Evolutionary conservation across 2,888 invertebrate species (phyloP), one percentile per base, ranked within the genome.

Genomic region (Sepioteuthis lessoniana): DNA sequence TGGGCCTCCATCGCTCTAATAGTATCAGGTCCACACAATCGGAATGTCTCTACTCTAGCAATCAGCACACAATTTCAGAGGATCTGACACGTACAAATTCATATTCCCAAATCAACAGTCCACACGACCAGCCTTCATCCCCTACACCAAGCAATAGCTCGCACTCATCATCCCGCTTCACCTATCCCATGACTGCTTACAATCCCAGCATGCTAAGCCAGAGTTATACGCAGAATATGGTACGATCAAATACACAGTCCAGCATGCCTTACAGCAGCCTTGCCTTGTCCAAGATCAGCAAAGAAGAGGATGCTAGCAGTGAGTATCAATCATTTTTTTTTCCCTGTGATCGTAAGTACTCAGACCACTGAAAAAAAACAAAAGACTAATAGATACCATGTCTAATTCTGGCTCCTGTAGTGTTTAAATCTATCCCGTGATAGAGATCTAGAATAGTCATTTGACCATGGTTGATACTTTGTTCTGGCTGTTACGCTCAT

Each of bases 41-140:
- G 25, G 99, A 99, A 97, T 99, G 99, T 97, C 98, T 99, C 97
- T 99, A 99, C 97, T 99, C 99, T 76, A 98, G 98, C 95, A 95
- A 95, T 76, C 96, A 96, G 50, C 95, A 95, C 93, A 95, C 95
- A 91, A 94, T 95, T 91, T 95, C 95, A 37, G 96, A 96, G 91
- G 96, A 96, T 47, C 95, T 95, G 42, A 95, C 95, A 90, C 95
- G 96, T 94, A 96, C 96, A 92, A 96, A 95, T 94, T 96, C 96
- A 90, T 96, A 96, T 94, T 95, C 96, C 47, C 96, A 96, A 94
- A 94, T 96, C 50, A 95, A 95, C 93, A 95, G 95, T 94, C 96
- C 96, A 38, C 94, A 94, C 90, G 91, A 95, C 93, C 95, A 94
- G n/a, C 96, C 96, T 5, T 95, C 96, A 16, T 97, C 97, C 16